phyloP scores from a whole-genome alignment of 2,888 invertebrate species.

The Hoplodrina ambigua region DNA sequence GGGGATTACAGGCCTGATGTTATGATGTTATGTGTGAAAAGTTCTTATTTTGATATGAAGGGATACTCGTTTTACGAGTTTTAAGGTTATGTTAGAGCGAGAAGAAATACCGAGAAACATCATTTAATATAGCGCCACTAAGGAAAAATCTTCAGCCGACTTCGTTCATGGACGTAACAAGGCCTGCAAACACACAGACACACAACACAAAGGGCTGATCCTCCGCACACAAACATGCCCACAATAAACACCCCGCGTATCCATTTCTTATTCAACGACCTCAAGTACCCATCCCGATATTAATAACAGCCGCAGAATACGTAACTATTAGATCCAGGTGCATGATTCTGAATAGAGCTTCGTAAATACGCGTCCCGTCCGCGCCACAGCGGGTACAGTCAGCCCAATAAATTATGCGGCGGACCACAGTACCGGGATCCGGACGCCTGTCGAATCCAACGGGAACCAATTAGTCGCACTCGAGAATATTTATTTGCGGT shows the following conservation, averaged over 20 bases:
- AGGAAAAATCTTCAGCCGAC: slow-evolving; percentile 17
- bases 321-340: slow-evolving; percentile 67
- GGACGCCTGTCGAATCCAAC: slow-evolving; percentile 87
- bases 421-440: slow-evolving; percentile 79
- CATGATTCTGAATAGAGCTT: slow-evolving; percentile 67
- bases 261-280: slow-evolving; percentile 61
- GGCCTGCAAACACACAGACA: slow-evolving; percentile 13
- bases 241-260: slow-evolving; percentile 51
- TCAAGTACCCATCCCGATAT: slow-evolving; percentile 57
- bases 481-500: slow-evolving; percentile 89
- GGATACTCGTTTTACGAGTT: not conserved
- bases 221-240: slow-evolving; percentile 36
- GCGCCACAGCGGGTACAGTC: slow-evolving; percentile 75
- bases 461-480: slow-evolving; percentile 88
- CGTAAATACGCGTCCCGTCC: slow-evolving; percentile 71
- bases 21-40: not conserved
- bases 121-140: slow-evolving; percentile 19
- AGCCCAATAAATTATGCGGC: slow-evolving; percentile 87
- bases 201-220: slow-evolving; percentile 32
- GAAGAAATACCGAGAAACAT: not conserved
- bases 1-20: too few species aligned
- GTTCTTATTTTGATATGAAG: not conserved
- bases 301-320: slow-evolving; percentile 62
- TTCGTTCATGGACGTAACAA: slow-evolving; percentile 23
- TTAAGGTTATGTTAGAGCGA: not conserved